These are phyloP conservation scores for Stigmatopora argus DNA, from an alignment of 2,113 vertebrate species.

Conservation along the genomic window DNA sequence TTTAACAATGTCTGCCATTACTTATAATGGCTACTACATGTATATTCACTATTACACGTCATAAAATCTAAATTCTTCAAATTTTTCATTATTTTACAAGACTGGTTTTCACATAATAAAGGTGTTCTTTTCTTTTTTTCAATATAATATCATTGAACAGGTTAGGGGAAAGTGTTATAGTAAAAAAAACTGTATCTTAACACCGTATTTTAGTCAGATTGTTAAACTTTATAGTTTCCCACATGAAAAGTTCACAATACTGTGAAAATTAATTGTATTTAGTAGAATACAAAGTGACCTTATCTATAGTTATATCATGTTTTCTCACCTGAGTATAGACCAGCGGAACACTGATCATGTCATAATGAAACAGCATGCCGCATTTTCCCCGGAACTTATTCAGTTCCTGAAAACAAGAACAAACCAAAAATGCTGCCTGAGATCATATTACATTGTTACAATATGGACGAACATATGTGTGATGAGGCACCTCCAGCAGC, in stretches of 20 bases:
- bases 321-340: conserved; percentile 84
- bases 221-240: not conserved
- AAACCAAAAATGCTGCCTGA: not conserved
- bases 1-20: too few species aligned
- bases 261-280: not conserved
- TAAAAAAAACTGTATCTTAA: not conserved
- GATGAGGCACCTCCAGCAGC: conserved; percentile 76
- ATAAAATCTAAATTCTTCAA: too few species aligned
- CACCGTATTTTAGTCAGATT: not conserved
- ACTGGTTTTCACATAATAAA: too few species aligned
- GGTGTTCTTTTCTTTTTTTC: too few species aligned
- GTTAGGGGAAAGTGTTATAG: not conserved
- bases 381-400: conserved; percentile 81
- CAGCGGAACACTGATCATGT: conserved; percentile 88
- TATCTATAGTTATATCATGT: not conserved
- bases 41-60: too few species aligned
- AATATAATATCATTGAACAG: too few species aligned
- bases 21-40: too few species aligned
- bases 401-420: conserved; percentile 72
- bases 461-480: conserved; percentile 1
- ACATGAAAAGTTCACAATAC: not conserved
- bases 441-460: not conserved
- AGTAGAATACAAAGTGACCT: not conserved
- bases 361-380: conserved; percentile 88
- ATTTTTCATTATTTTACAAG: too few species aligned